phyloP scores from a whole-genome alignment of 2,797 vertebrate species.

The Prunella strophiata region DNA sequence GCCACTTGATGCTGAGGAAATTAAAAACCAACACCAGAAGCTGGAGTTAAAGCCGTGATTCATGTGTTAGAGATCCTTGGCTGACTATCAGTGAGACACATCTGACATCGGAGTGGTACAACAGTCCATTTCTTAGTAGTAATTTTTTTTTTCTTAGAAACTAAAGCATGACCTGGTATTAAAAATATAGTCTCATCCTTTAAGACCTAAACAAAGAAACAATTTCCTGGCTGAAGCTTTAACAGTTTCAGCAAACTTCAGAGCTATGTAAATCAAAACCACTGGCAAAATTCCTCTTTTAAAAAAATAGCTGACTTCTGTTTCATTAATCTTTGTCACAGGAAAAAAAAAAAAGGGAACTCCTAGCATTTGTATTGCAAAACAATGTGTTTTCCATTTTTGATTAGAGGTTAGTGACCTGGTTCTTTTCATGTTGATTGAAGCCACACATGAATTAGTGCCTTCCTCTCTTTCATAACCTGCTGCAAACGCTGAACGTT shows the following conservation, averaged over 20 bases:
- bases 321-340: not conserved
- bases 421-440: not conserved
- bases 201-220: not conserved
- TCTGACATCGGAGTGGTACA: not conserved
- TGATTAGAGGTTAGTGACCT: not conserved
- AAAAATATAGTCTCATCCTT: not conserved
- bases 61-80: not conserved
- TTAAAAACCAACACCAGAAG: not conserved
- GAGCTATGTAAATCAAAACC: slow-evolving; percentile 20
- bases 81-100: not conserved
- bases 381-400: not conserved
- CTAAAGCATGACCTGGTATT: not conserved
- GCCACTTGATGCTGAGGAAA: not conserved
- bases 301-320: not conserved
- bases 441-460: not conserved
- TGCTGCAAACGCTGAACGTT: not conserved
- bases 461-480: not conserved
- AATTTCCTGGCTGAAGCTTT: not conserved
- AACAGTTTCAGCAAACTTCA: not conserved
- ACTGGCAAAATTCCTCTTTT: slow-evolving; percentile 14
- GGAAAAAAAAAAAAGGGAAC: slow-evolving; percentile 40
- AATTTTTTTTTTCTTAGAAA: not conserved
- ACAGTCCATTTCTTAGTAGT: not conserved
- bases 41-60: not conserved
- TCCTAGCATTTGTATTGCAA: not conserved